A percentile compares a stretch with the other conserved stretches of the same genome.
Conservation (phyloP, 2,797 vertebrate genomes). For the Characodon lateralis region DNA sequence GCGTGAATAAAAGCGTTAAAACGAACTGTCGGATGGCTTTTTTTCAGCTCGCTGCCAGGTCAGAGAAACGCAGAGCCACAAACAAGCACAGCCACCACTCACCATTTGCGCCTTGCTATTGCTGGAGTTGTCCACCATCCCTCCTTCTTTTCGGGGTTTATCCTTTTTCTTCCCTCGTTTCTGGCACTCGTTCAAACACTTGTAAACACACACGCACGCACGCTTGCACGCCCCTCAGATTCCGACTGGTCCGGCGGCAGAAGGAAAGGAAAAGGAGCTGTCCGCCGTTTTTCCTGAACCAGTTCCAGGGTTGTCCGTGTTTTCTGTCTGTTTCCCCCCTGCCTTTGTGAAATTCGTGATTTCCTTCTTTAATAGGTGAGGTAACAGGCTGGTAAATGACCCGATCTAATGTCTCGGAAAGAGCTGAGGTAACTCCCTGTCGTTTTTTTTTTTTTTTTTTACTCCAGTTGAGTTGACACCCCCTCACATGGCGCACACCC, state of each 20-base stretch:
- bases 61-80: not conserved
- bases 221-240: constrained; percentile 21
- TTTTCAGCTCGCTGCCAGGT: not conserved
- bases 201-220: constrained; percentile 69
- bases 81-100: constrained; percentile 55
- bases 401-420: constrained; percentile 67
- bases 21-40: not conserved
- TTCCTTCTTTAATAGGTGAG: constrained; percentile 54
- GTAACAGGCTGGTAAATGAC: constrained; percentile 55
- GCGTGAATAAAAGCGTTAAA: constrained; percentile 2
- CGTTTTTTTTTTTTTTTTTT: constrained; percentile 43
- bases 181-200: constrained; percentile 76
- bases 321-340: not conserved
- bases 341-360: constrained; percentile 7
- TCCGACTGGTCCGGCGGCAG: not conserved
- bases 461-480: constrained; percentile 69
- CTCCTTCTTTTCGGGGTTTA: constrained; percentile 68
- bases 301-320: not conserved
- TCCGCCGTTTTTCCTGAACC: constrained; percentile 6
- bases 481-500: constrained; percentile 59
- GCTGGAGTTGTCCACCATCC: constrained; percentile 86
- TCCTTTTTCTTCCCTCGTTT: constrained; percentile 67
- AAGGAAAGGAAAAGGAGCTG: not conserved
- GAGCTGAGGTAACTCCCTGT: constrained; percentile 72
- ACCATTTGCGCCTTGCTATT: constrained; percentile 84